Conservation (phyloP, 2,797 vertebrate genomes). For the Ceryle rudis region DNA sequence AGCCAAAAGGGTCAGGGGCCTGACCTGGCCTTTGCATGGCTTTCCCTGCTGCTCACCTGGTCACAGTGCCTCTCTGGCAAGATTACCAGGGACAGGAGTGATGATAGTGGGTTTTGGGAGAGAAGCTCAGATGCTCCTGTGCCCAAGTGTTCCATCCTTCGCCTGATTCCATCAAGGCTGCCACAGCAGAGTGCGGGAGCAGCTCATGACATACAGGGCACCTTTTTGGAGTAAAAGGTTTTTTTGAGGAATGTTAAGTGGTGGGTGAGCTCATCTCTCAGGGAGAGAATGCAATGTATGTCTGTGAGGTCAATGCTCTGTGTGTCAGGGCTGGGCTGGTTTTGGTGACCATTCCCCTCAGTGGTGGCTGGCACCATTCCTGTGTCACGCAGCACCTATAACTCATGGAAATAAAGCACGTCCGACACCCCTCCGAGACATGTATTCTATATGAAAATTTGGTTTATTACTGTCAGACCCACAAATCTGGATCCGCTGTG, state of each 20-base stretch:
- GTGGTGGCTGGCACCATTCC: slow-evolving; percentile 38
- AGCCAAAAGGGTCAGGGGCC: neutral
- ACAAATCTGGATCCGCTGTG: slow-evolving; percentile 82
- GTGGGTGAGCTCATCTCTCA: neutral
- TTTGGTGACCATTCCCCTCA: slow-evolving; percentile 8
- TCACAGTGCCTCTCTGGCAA: neutral
- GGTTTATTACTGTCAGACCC: slow-evolving; percentile 83
- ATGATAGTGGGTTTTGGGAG: neutral
- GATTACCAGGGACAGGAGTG: neutral
- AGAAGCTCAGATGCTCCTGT: rapidly evolving
- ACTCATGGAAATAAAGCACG: slow-evolving; percentile 82
- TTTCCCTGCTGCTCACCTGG: neutral
- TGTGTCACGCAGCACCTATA: slow-evolving; percentile 70
- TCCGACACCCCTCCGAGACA: slow-evolving; percentile 75
- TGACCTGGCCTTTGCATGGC: neutral
- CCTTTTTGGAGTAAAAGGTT: neutral
- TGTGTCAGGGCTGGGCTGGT: slow-evolving; percentile 26
- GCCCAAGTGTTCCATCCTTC: neutral
- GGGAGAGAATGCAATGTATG: neutral
- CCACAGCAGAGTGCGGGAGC: neutral
- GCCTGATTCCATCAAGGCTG: neutral
- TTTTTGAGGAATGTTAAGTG: neutral
- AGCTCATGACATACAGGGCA: neutral
- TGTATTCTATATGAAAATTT: slow-evolving; percentile 86
- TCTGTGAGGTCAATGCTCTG: neutral